Percentiles rank a stretch among this genome's conserved stretches.
Evolutionary conservation across 2,113 vertebrate genomes (phyloP).

Genomic region (Isurus oxyrinchus): DNA sequence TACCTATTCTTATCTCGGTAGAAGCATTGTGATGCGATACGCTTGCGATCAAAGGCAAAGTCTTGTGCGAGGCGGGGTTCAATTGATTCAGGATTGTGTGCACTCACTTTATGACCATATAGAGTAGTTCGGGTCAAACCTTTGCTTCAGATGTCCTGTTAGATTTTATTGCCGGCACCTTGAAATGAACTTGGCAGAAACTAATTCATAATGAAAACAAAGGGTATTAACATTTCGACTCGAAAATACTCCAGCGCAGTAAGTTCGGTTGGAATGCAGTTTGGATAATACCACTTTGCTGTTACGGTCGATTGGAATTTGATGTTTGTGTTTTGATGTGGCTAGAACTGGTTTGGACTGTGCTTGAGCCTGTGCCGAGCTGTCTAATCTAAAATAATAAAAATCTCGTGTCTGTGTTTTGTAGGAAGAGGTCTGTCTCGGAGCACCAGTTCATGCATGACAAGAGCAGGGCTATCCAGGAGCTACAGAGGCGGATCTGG

Average conservation of each 20-base stretch:
- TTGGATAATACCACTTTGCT: neutral
- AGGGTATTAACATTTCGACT: neutral
- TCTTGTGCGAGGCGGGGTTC: neutral
- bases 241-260: neutral
- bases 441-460: constrained; percentile 94
- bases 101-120: neutral
- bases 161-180: neutral
- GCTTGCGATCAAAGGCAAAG: neutral
- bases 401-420: constrained; percentile 34
- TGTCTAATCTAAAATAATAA: neutral
- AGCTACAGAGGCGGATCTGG: constrained; percentile 75
- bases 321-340: neutral
- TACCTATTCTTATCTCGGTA: neutral
- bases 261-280: neutral
- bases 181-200: neutral
- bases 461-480: constrained; percentile 84
- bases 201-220: neutral
- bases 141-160: neutral
- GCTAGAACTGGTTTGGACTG: neutral
- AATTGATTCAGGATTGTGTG: neutral
- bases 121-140: neutral
- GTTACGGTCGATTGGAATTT: neutral
- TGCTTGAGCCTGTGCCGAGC: constrained; percentile 9
- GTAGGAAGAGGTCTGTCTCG: constrained; percentile 84
- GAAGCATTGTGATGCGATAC: neutral